These are phyloP conservation scores for Synaphobranchus kaupii DNA, from an alignment of 2,797 vertebrate species.

Conservation along the genomic window DNA sequence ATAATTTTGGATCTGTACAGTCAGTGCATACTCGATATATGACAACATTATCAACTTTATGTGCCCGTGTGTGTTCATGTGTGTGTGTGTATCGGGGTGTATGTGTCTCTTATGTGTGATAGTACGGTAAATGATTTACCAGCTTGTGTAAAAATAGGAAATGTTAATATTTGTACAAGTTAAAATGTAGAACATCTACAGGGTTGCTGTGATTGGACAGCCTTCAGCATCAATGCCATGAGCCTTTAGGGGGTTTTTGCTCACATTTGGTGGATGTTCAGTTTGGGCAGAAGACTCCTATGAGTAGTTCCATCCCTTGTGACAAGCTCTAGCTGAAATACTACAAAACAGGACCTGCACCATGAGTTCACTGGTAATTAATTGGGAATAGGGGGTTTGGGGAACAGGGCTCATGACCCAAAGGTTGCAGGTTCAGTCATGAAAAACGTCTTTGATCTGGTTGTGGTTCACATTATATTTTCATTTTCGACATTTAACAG, in stretches of 20 bases:
- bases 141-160: slow-evolving; percentile 11
- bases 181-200: slow-evolving; percentile 5
- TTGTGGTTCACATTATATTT: neutral
- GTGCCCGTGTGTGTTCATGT: neutral
- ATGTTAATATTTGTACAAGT: slow-evolving; percentile 16
- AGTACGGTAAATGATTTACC: neutral
- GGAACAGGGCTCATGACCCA: neutral
- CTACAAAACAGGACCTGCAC: slow-evolving; percentile 22
- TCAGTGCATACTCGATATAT: neutral
- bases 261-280: neutral
- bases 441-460: neutral
- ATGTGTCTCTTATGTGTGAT: neutral
- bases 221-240: neutral
- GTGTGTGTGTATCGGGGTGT: neutral
- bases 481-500: neutral
- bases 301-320: neutral
- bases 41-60: neutral
- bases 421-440: neutral
- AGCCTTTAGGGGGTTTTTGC: neutral
- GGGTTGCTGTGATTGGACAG: neutral
- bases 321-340: neutral
- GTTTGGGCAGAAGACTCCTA: slow-evolving; percentile 8
- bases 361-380: slow-evolving; percentile 19
- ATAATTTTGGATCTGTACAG: neutral
- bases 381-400: neutral